Conservation (phyloP, 2,797 vertebrate genomes). For the Hephaestus fuliginosus region DNA sequence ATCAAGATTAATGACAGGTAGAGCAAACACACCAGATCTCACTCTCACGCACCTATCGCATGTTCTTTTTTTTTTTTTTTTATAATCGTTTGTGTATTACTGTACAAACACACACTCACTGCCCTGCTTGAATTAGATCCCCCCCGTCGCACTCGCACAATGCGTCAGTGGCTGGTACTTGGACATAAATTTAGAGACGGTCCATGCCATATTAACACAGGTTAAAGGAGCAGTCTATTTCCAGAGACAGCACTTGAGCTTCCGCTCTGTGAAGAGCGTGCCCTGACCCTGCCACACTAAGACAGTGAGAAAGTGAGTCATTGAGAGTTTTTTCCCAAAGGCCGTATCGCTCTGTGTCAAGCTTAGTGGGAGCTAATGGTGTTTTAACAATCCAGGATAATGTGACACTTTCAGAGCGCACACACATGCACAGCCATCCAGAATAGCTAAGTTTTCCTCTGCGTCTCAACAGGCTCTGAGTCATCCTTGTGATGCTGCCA, state of each 20-base stretch:
- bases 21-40: no score
- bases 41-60: not conserved
- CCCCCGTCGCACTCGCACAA: not conserved
- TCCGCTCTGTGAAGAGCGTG: slow-evolving; percentile 20
- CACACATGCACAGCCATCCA: slow-evolving; percentile 9
- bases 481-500: slow-evolving; percentile 52
- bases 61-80: not conserved
- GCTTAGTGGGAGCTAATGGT: slow-evolving; percentile 47
- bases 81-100: not conserved
- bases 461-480: slow-evolving; percentile 50
- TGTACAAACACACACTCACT: not conserved
- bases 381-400: slow-evolving; percentile 43
- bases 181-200: slow-evolving; percentile 23
- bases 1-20: slow-evolving; percentile 99
- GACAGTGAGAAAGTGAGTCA: slow-evolving; percentile 43
- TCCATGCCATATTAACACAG: slow-evolving; percentile 33
- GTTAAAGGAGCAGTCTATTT: slow-evolving; percentile 48
- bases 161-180: slow-evolving; percentile 4
- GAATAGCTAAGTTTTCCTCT: slow-evolving; percentile 43
- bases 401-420: slow-evolving; percentile 36
- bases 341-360: slow-evolving; percentile 21
- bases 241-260: slow-evolving; percentile 33
- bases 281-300: slow-evolving; percentile 38
- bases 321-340: slow-evolving; percentile 34
- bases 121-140: not conserved